Percentiles rank a stretch among this genome's conserved stretches.
Conservation (phyloP, 2,113 vertebrate species). For the Castor canadensis region DNA sequence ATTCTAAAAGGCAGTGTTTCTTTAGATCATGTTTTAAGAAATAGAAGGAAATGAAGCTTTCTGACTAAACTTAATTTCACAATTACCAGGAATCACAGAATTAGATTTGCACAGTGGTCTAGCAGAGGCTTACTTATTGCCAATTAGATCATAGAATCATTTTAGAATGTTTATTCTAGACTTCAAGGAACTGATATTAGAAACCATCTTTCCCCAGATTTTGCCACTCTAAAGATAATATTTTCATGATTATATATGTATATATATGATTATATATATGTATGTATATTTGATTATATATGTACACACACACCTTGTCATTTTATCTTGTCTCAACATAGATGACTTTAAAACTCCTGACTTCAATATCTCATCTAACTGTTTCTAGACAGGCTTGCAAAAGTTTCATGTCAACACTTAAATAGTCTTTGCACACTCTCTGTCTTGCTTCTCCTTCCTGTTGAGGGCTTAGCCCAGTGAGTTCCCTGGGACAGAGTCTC, state of each 20-base stretch:
- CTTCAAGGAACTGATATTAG: not conserved
- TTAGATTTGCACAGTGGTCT: slow-evolving; percentile 56
- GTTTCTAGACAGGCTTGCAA: not conserved
- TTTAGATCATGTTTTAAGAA: slow-evolving; percentile 67
- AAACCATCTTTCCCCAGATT: not conserved
- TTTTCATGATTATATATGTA: not conserved
- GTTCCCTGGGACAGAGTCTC: fast-evolving
- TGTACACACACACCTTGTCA: too few relatives aligned
- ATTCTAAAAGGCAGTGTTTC: slow-evolving; percentile 54
- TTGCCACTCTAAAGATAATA: not conserved
- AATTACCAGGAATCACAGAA: slow-evolving; percentile 65
- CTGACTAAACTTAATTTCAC: slow-evolving; percentile 67
- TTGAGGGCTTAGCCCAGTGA: not conserved
- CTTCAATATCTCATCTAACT: not conserved
- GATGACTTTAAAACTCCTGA: not conserved
- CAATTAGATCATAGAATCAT: slow-evolving; percentile 29
- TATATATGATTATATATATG: not conserved
- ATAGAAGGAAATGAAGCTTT: slow-evolving; percentile 67
- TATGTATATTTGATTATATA: not conserved
- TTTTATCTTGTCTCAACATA: not conserved
- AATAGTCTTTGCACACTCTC: not conserved
- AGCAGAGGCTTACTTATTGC: slow-evolving; percentile 50
- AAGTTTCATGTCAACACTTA: not conserved
- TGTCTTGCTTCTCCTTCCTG: not conserved
- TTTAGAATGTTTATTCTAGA: slow-evolving; percentile 46